Conservation (phyloP, 2,888 invertebrate species). For the Macaria notata region DNA sequence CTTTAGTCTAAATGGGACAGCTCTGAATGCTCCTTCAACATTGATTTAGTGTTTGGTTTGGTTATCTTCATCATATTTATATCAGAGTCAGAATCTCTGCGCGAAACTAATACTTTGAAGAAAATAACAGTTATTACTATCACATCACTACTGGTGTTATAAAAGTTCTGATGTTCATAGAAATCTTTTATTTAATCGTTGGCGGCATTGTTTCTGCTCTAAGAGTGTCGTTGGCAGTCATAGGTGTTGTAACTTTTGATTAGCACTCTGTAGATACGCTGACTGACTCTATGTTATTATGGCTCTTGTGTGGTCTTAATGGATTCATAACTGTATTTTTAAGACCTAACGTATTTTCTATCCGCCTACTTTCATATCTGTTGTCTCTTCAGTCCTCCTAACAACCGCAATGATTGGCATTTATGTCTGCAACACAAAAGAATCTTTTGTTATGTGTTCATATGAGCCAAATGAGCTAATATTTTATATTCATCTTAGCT, state of each 20-base stretch:
- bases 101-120: neutral
- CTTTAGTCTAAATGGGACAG: conserved; percentile 21
- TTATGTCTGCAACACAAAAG: conserved; percentile 51
- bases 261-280: conserved; percentile 1
- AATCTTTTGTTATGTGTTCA: conserved; percentile 51
- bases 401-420: conserved; percentile 55
- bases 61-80: conserved; percentile 5
- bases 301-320: conserved; percentile 14
- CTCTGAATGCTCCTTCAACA: conserved; percentile 16
- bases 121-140: too few species aligned
- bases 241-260: conserved; percentile 1
- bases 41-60: conserved; percentile 17
- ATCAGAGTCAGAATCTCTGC: neutral
- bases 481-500: conserved; percentile 37
- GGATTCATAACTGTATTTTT: conserved; percentile 19
- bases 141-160: too few species aligned
- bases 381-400: conserved; percentile 33
- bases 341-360: conserved; percentile 16
- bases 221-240: too few species aligned
- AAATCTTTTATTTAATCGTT: too few species aligned
- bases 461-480: conserved; percentile 58
- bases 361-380: conserved; percentile 33
- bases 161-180: neutral
- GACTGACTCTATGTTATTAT: neutral
- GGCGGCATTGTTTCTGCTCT: too few species aligned